A percentile compares a stretch with the other conserved stretches of the same genome.
phyloP scores from a whole-genome alignment of 2,888 invertebrate genomes.

The Mythimna ferrago region DNA sequence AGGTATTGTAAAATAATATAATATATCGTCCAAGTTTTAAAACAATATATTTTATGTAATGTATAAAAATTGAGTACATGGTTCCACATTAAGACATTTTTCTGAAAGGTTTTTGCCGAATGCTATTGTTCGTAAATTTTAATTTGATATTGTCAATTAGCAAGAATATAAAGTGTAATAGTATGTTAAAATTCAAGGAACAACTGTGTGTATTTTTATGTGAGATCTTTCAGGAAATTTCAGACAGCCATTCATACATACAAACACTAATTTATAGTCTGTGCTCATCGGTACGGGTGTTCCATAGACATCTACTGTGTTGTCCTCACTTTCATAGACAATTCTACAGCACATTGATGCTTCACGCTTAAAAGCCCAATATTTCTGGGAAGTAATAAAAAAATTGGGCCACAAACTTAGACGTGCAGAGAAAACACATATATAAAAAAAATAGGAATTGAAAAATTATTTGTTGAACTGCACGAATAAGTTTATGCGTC shows the following conservation, averaged over 20 bases:
- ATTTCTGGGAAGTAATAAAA: slow-evolving; percentile 55
- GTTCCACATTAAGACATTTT: slow-evolving; percentile 45
- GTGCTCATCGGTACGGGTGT: slow-evolving; percentile 68
- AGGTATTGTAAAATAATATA: slow-evolving; percentile 4
- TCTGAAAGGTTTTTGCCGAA: slow-evolving; percentile 54
- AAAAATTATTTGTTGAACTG: slow-evolving; percentile 53
- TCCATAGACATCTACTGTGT: slow-evolving; percentile 78
- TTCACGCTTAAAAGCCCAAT: slow-evolving; percentile 62
- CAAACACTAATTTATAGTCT: slow-evolving; percentile 63
- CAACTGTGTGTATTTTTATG: slow-evolving; percentile 34
- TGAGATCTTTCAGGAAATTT: slow-evolving; percentile 62
- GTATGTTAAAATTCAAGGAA: slow-evolving; percentile 3
- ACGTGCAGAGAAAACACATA: slow-evolving; percentile 64
- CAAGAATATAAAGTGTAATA: slow-evolving; percentile 2
- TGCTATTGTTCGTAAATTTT: neutral
- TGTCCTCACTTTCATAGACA: slow-evolving; percentile 88
- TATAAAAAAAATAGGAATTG: neutral
- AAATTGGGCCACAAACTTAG: slow-evolving; percentile 70
- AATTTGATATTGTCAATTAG: slow-evolving; percentile 3
- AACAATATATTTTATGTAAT: slow-evolving; percentile 20
- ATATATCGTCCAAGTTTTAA: neutral
- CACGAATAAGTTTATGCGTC: slow-evolving; percentile 77
- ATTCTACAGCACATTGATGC: slow-evolving; percentile 75
- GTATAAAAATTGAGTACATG: slow-evolving; percentile 62
- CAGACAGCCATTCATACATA: slow-evolving; percentile 53